Percentiles rank a stretch among this genome's conserved stretches.
Conservation (phyloP, 2,797 vertebrate genomes). For the Pagetopsis macropterus region DNA sequence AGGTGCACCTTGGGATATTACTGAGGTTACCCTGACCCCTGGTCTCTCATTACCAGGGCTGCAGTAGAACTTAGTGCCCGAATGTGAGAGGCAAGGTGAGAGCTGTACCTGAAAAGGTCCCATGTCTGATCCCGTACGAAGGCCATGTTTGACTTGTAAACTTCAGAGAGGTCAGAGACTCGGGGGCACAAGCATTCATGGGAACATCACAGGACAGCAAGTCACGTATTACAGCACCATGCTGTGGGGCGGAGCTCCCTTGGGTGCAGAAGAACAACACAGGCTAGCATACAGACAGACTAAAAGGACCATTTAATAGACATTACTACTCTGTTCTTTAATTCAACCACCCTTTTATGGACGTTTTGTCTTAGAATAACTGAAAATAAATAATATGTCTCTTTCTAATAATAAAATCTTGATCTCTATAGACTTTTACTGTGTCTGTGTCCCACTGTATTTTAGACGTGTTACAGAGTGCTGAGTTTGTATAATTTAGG, state of each 20-base stretch:
- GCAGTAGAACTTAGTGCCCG: slow-evolving; percentile 73
- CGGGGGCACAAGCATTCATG: slow-evolving; percentile 38
- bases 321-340: slow-evolving; percentile 23
- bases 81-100: slow-evolving; percentile 44
- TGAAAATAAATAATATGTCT: slow-evolving; percentile 46
- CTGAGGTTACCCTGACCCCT: slow-evolving; percentile 75
- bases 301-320: slow-evolving; percentile 33
- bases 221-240: slow-evolving; percentile 80
- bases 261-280: slow-evolving; percentile 51
- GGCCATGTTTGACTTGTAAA: slow-evolving; percentile 74
- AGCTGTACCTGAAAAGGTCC: slow-evolving; percentile 69
- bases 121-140: slow-evolving; percentile 46
- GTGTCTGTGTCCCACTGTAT: slow-evolving; percentile 7
- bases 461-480: slow-evolving; percentile 19
- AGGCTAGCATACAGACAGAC: slow-evolving; percentile 18
- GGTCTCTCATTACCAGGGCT: slow-evolving; percentile 64
- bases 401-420: slow-evolving; percentile 37
- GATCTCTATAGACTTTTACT: slow-evolving; percentile 10
- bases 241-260: slow-evolving; percentile 57
- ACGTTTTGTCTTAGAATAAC: slow-evolving; percentile 27
- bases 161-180: slow-evolving; percentile 66
- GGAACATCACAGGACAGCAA: slow-evolving; percentile 57
- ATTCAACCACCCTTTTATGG: slow-evolving; percentile 25
- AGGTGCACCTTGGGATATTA: slow-evolving; percentile 73
- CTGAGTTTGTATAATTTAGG: slow-evolving; percentile 9